Base-by-base conservation (phyloP, 2,113 vertebrate species). In the Nibea albiflora region DNA sequence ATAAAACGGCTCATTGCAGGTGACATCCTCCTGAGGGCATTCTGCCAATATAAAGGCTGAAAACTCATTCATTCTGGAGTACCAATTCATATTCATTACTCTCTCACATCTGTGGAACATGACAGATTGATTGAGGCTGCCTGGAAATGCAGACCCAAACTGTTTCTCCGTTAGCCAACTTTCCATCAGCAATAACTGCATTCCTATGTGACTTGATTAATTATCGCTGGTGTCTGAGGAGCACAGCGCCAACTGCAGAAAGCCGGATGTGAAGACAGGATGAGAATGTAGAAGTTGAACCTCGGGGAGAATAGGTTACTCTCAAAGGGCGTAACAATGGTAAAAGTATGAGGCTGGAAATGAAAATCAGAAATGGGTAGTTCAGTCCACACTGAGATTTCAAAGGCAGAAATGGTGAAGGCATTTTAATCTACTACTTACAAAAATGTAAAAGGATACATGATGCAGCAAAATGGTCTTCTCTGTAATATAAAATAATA, bases 1-100 rank as follows among this genome's bases (percentile, higher is more conserved):
- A 83, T 91, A 88, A 93, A 92, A 91, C 11, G 75, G 64, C 89
- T 88, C 78, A 84, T 88, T 90, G 78, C 87, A 87, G 85, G 90
- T 91, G 86, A 90, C 80, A 84, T 75, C 86, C 62, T 84, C 81
- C 85, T 85, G 70, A 84, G 81, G 91, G 84, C 84, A 62, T 77
- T 76, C 83, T 83, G 83, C 81, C 86, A 88, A 79, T 84, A 89
- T 52, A 80, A 89, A 88, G 60, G 69, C 85, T 53, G 78, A 81
- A 77, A 85, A 77, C 76, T 80, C 86, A 83, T 92, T 87, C 80
- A 72, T 89, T 86, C 58, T 73, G 24, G 76, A 83, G 80, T 78
- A 63, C 62, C 76, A 19, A 90, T 92, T 92, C 84, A 85, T 92
- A 87, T 76, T 88, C 88, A 90, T 92, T 91, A 91, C 77, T 50